Evolutionary conservation across 2,888 invertebrate species (phyloP), one percentile per base, ranked within the genome.

Genomic region (Pyrgus malvae): DNA sequence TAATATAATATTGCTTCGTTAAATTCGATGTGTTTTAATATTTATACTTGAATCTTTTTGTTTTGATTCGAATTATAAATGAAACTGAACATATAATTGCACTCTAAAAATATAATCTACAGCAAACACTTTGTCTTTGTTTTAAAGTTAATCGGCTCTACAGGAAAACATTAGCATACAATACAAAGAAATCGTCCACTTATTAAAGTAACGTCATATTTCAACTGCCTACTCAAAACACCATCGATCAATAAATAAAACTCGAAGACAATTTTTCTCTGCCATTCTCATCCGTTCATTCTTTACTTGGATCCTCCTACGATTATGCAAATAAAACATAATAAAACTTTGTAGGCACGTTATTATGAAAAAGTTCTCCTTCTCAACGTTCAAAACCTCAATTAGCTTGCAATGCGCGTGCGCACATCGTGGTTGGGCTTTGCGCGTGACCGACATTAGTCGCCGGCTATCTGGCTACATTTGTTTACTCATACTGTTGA

Each of bases 351-450:
- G 19, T n/a, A 37, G 6, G 4, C 3, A 37, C 17, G 3, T 37
- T n/a, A 35, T 16, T 16, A 37, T 3, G 17, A 8, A 9, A 19
- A 9, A 14, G 8, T 14, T n/a, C 23, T 35, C 42, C 42, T 25
- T 33, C 33, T 33, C 8, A 16, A 12, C 17, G 38, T 42, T 33
- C 42, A 50, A 50, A 50, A 35, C 11, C 35, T 62, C 68, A 77
- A 77, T 83, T 81, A 74, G 73, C 69, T 83, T 82, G 74, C 81
- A 38, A 55, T 77, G 80, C 84, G 86, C 83, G 82, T 83, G 79
- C 80, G 77, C 70, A 63, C 62, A 64, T 80, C 83, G 81, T 82
- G 83, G 74, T 78, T 78, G 80, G 70, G 64, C 68, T 69, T 60
- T 60, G 76, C 74, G 80, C 82, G 82, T 82, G 83, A 83, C 78